Evolutionary conservation across 2,888 invertebrate species (phyloP).

Genomic region (Thereva nobilitata): DNA sequence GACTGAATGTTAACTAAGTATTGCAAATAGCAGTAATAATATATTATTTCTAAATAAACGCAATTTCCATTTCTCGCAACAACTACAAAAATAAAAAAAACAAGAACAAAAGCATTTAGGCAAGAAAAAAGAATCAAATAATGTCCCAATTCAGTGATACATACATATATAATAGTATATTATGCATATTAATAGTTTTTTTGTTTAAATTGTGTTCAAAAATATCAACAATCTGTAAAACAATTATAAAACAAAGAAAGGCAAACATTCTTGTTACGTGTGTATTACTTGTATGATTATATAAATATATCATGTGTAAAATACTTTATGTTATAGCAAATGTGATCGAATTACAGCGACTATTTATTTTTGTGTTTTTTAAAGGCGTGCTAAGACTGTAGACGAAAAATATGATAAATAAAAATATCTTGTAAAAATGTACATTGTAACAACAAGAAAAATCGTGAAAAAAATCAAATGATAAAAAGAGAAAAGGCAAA

Average conservation of each 20-base stretch:
- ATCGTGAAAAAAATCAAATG: too few relatives aligned
- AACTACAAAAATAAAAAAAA: not conserved
- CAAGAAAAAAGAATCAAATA: slow-evolving; percentile 7
- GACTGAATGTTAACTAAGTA: slow-evolving; percentile 11
- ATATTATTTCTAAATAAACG: not conserved
- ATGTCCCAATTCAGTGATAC: slow-evolving; percentile 27
- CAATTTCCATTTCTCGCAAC: too few relatives aligned
- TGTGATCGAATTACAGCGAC: slow-evolving; percentile 32
- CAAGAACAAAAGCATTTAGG: slow-evolving; percentile 19
- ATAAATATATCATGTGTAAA: slow-evolving; percentile 31
- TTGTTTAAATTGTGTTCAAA: slow-evolving; percentile 25
- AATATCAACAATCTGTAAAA: slow-evolving; percentile 23
- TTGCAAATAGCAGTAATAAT: slow-evolving; percentile 26
- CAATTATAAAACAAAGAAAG: slow-evolving; percentile 19
- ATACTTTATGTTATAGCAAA: slow-evolving; percentile 27
- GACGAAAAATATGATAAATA: too few relatives aligned
- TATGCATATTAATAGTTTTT: not conserved
- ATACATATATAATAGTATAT: slow-evolving; percentile 9
- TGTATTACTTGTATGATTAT: slow-evolving; percentile 23
- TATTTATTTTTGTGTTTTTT: slow-evolving; percentile 24
- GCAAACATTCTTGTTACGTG: slow-evolving; percentile 25
- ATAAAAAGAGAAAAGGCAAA: too few relatives aligned
- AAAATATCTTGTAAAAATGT: too few relatives aligned
- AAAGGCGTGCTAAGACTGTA: slow-evolving; percentile 32
- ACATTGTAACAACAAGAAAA: too few relatives aligned